Percentiles rank a stretch among this genome's conserved stretches.
These are phyloP conservation scores for Rhodophaea formosa DNA, from an alignment of 2,888 invertebrate genomes.

Conservation along the genomic window DNA sequence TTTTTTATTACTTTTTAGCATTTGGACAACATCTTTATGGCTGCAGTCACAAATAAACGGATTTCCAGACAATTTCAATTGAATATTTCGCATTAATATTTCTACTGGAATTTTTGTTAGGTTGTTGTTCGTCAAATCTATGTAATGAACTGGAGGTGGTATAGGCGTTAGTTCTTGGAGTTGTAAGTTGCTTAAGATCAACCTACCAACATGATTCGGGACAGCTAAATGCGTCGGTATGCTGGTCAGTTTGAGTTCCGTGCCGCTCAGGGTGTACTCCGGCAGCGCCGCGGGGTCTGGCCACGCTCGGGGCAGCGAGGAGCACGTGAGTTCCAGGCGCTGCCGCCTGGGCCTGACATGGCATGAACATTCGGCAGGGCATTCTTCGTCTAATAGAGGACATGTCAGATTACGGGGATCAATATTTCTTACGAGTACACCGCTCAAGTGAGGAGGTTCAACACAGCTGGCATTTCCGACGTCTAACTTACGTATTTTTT, in stretches of 20 bases:
- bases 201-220: neutral
- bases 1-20: neutral
- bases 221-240: neutral
- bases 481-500: neutral
- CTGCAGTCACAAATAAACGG: neutral
- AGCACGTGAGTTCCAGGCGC: neutral
- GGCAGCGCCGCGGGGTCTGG: neutral
- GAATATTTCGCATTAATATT: neutral
- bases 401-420: neutral
- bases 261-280: neutral
- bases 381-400: neutral
- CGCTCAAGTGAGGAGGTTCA: neutral
- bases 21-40: neutral
- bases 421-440: neutral
- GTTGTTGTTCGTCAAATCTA: neutral
- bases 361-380: neutral
- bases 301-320: neutral
- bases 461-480: neutral
- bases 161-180: neutral
- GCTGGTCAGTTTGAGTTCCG: neutral
- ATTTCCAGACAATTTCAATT: neutral
- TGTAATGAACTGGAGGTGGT: neutral
- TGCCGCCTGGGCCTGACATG: neutral
- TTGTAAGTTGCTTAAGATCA: neutral
- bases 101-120: neutral